Evolutionary conservation across 2,888 invertebrate genomes (phyloP), one percentile per base, ranked within the genome.

Genomic region (Ennomos erosarius): DNA sequence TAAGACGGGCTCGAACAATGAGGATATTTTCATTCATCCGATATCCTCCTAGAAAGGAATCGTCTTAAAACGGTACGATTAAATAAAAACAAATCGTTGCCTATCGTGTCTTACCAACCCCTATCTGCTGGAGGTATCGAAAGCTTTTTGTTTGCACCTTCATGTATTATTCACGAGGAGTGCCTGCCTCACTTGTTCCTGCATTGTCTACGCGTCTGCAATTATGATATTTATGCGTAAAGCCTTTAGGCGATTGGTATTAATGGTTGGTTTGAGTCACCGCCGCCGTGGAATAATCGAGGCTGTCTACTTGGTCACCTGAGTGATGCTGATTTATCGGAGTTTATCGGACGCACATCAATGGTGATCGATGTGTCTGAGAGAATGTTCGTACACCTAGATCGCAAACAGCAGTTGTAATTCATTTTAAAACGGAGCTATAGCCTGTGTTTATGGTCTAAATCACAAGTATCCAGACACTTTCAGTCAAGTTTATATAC

Each of bases 201-300:
- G 82, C 80, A 89, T 89, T 89, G 89, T 90, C 88, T 89, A 88
- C 86, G 83, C 80, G 81, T 82, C 80, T 81, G 84, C 85, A 90
- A 90, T 90, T 88, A 90, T 82, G 78, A 85, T 82, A 88, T 88
- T 86, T 90, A 89, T 90, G 83, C 84, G 81, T 82, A 72, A 81
- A 81, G 82, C 85, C 90, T 90, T 86, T 81, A 84, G 90, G 88
- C 86, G 84, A 80, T 84, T 66, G 67, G 77, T 74, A 73, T 84
- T 83, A 82, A 84, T 79, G 77, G 72, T 75, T 66, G 67, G 68
- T 62, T 71, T 90, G 86, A 90, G 82, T 88, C 90, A 88, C 73
- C 68, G 75, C 64, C 40, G 51, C 42, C 42, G 55, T 46, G 75
- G 76, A 79, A 79, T 78, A 76, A 76, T 79, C 85, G 82, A 88